Percentiles rank a stretch among this genome's conserved stretches.
phyloP scores from a whole-genome alignment of 2,113 vertebrate genomes.

The Antennarius striatus region DNA sequence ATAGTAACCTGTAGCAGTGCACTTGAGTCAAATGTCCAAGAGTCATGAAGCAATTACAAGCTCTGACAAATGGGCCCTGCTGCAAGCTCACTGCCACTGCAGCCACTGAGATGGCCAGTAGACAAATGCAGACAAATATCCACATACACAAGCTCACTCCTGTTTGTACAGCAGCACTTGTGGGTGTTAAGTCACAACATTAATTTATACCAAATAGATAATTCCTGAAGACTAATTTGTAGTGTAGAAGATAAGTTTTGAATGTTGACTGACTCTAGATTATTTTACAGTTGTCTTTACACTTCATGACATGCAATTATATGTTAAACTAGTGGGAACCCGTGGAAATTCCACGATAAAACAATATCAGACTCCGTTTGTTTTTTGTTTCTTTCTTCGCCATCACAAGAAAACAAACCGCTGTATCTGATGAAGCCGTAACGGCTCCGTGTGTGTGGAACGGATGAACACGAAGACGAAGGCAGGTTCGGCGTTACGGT shows the following conservation, averaged over 20 bases:
- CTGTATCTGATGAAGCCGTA: no score
- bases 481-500: no score
- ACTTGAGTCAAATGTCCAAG: conserved; percentile 78
- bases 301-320: not conserved
- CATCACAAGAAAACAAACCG: no score
- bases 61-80: conserved; percentile 78
- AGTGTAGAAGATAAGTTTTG: conserved; percentile 35
- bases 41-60: conserved; percentile 81
- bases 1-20: conserved; percentile 79
- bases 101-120: conserved; percentile 70
- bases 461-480: no score
- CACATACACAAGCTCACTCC: conserved; percentile 54
- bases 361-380: no score
- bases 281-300: conserved; percentile 32
- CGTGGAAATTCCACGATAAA: no score
- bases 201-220: conserved; percentile 69
- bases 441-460: no score
- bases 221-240: conserved; percentile 61
- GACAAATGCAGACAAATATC: conserved; percentile 64
- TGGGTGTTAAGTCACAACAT: conserved; percentile 65
- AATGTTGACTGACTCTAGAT: conserved; percentile 43
- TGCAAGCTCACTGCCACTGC: conserved; percentile 61
- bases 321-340: no score
- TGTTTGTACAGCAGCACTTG: conserved; percentile 58
- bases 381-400: no score